phyloP scores from a whole-genome alignment of 2,113 vertebrate species.

The Gallinago undulata region DNA sequence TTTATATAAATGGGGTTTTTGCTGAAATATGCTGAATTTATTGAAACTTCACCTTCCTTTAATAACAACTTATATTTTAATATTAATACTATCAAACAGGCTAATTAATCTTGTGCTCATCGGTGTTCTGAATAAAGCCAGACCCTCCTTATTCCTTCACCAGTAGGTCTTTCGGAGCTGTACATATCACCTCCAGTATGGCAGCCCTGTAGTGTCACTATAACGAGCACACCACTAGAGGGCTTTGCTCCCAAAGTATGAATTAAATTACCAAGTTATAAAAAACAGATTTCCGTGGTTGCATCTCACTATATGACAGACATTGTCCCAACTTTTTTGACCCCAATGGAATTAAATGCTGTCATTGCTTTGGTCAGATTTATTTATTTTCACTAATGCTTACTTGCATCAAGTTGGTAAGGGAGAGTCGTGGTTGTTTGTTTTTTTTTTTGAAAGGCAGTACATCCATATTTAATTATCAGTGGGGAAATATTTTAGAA shows the following conservation, averaged over 20 bases:
- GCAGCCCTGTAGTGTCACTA: fast-evolving
- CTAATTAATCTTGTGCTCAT: not conserved
- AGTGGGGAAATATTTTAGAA: not conserved
- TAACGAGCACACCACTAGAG: not conserved
- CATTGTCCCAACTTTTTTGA: not conserved
- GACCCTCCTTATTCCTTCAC: fast-evolving
- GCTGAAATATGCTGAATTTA: not conserved
- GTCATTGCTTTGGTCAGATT: not conserved
- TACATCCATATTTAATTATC: not conserved
- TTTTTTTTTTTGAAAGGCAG: not conserved
- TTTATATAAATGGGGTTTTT: not conserved
- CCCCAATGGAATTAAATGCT: not conserved
- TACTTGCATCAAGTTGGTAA: not conserved
- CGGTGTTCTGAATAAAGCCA: not conserved
- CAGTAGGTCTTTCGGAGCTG: not conserved
- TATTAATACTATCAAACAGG: not conserved
- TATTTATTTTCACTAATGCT: not conserved
- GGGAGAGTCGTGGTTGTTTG: not conserved
- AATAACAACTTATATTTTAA: not conserved
- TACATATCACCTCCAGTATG: not conserved
- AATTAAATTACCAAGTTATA: not conserved
- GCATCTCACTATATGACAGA: not conserved
- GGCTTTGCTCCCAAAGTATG: not conserved
- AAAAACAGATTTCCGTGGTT: not conserved
- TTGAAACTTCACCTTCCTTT: not conserved